These are phyloP conservation scores for Hybos culiciformis DNA, from an alignment of 2,888 invertebrate species.

Conservation along the genomic window DNA sequence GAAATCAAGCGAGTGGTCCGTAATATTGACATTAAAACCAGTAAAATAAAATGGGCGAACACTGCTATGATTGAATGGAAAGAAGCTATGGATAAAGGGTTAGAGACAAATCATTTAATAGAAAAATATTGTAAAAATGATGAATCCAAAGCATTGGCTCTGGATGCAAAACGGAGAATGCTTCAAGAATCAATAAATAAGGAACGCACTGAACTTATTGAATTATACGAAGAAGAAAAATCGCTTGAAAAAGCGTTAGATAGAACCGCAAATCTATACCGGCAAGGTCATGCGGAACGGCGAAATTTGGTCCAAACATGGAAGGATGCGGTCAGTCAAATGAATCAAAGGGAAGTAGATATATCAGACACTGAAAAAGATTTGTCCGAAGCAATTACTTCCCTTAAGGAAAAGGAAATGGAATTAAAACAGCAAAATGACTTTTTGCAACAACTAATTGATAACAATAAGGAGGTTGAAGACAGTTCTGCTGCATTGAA, in stretches of 20 bases:
- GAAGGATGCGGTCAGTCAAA: slow-evolving; percentile 53
- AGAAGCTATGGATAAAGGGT: slow-evolving; percentile 50
- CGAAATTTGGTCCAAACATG: slow-evolving; percentile 56
- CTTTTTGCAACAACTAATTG: slow-evolving; percentile 39
- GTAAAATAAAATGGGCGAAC: slow-evolving; percentile 49
- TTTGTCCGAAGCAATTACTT: slow-evolving; percentile 19
- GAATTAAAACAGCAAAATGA: slow-evolving; percentile 36
- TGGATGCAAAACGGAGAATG: slow-evolving; percentile 42
- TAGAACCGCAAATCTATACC: slow-evolving; percentile 38
- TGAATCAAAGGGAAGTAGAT: slow-evolving; percentile 54
- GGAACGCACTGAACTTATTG: slow-evolving; percentile 34
- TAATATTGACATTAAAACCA: slow-evolving; percentile 49
- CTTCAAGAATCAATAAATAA: slow-evolving; percentile 39
- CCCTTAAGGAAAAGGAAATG: slow-evolving; percentile 28
- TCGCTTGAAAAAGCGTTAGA: slow-evolving; percentile 43
- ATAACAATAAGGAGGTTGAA: slow-evolving; percentile 40
- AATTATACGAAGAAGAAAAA: slow-evolving; percentile 38
- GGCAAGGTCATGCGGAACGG: slow-evolving; percentile 48
- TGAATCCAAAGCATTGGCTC: slow-evolving; percentile 46
- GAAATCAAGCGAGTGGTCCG: slow-evolving; percentile 42
- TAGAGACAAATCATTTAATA: slow-evolving; percentile 55
- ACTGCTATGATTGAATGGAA: slow-evolving; percentile 54
- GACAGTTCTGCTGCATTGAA: slow-evolving; percentile 34
- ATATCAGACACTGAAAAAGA: slow-evolving; percentile 42
- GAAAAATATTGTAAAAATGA: slow-evolving; percentile 60